Conservation (phyloP, 23 tunicate species). For the Styela clava region DNA sequence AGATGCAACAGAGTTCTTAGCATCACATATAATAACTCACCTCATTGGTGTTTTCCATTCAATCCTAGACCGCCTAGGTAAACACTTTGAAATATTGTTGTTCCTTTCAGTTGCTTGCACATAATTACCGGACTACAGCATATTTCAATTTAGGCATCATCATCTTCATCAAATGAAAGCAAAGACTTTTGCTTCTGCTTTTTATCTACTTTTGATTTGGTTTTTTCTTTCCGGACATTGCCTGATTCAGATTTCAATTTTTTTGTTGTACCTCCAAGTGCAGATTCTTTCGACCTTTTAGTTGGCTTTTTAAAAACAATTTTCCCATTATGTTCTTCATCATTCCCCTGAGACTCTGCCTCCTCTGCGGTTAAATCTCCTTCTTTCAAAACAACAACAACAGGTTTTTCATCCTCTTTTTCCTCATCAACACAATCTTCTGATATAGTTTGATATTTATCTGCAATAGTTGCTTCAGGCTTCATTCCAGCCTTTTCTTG, state of each 20-base stretch:
- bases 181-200: constrained; percentile 14
- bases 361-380: constrained; percentile 47
- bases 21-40: too few species aligned
- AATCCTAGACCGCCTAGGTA: too few species aligned
- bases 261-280: neutral
- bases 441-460: constrained; percentile 7
- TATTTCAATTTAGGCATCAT: too few species aligned
- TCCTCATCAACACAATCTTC: constrained; percentile 23
- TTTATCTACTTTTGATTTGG: constrained; percentile 18
- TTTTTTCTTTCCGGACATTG: neutral
- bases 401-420: constrained; percentile 52
- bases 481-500: constrained; percentile 47
- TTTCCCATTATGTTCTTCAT: constrained; percentile 33
- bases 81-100: too few species aligned
- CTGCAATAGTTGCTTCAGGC: constrained; percentile 35
- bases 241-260: neutral
- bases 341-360: constrained; percentile 13
- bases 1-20: too few species aligned
- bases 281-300: neutral
- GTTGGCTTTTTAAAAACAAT: constrained; percentile 38
- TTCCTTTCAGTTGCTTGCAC: too few species aligned
- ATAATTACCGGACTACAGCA: too few species aligned
- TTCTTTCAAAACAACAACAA: constrained; percentile 45
- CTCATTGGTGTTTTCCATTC: too few species aligned
- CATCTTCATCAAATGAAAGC: constrained; percentile 39